These are phyloP conservation scores for Bungarus multicinctus DNA, from an alignment of 2,113 vertebrate species.

Conservation along the genomic window DNA sequence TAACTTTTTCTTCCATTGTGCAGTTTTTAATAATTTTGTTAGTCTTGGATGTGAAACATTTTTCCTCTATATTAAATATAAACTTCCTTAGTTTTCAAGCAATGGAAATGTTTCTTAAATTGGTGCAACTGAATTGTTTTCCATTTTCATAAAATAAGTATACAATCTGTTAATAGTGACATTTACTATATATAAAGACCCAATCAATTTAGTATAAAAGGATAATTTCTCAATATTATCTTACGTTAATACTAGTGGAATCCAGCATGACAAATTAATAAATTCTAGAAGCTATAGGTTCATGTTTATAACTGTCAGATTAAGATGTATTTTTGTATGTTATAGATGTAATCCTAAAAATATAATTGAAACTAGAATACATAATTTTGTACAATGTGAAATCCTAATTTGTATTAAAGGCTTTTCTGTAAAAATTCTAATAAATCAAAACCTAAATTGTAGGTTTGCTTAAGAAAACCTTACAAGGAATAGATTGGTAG, in stretches of 20 bases:
- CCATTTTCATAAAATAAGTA: not conserved
- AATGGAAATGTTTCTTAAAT: not conserved
- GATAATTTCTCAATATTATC: not conserved
- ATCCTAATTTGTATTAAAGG: not conserved
- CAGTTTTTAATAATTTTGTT: not conserved
- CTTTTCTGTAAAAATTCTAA: not conserved
- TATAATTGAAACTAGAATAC: not conserved
- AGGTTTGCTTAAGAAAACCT: not conserved
- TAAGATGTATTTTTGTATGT: not conserved
- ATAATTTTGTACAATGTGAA: not conserved
- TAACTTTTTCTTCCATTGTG: conserved; percentile 39
- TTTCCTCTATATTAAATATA: not conserved
- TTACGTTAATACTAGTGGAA: not conserved
- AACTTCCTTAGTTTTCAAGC: not conserved
- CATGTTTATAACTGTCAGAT: not conserved
- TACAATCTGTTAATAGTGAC: not conserved
- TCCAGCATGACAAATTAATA: not conserved
- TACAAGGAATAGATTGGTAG: not conserved
- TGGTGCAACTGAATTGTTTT: not conserved
- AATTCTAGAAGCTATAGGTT: not conserved
- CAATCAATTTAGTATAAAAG: not conserved
- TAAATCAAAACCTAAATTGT: not conserved
- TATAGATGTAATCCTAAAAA: not conserved
- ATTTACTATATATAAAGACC: not conserved
- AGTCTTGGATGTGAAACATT: not conserved